A percentile compares a stretch with the other conserved stretches of the same genome.
Evolutionary conservation across 2,797 vertebrate species (phyloP).

Genomic region (Muscicapa striata): DNA sequence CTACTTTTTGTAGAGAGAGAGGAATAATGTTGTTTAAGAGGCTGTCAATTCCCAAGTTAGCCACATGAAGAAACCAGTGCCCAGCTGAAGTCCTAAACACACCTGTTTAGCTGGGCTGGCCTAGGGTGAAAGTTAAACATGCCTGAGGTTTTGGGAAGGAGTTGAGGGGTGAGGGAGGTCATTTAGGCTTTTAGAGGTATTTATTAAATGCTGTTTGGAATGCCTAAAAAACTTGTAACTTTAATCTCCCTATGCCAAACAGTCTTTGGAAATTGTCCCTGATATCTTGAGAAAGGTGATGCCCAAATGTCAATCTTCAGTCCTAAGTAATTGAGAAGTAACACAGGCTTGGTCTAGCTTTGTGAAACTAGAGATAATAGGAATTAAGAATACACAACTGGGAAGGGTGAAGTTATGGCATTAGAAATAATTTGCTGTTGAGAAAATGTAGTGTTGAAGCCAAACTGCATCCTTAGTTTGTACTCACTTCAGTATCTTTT

Average conservation of each 20-base stretch:
- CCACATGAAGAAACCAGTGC: background rate
- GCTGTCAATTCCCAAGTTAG: background rate
- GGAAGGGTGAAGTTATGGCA: background rate
- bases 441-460: background rate
- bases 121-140: background rate
- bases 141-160: background rate
- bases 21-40: background rate
- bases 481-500: background rate
- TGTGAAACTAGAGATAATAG: background rate
- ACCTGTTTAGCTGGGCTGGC: background rate
- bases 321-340: background rate
- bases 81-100: background rate
- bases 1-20: background rate
- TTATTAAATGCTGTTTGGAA: background rate
- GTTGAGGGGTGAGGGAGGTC: accelerated
- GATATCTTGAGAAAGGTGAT: background rate
- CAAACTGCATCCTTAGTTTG: background rate
- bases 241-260: background rate
- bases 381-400: background rate
- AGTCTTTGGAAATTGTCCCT: background rate
- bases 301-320: background rate
- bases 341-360: background rate
- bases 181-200: background rate
- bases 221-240: background rate
- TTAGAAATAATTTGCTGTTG: background rate